phyloP scores from a whole-genome alignment of 2,113 vertebrate genomes.

The Poeciliopsis turrubarensis region DNA sequence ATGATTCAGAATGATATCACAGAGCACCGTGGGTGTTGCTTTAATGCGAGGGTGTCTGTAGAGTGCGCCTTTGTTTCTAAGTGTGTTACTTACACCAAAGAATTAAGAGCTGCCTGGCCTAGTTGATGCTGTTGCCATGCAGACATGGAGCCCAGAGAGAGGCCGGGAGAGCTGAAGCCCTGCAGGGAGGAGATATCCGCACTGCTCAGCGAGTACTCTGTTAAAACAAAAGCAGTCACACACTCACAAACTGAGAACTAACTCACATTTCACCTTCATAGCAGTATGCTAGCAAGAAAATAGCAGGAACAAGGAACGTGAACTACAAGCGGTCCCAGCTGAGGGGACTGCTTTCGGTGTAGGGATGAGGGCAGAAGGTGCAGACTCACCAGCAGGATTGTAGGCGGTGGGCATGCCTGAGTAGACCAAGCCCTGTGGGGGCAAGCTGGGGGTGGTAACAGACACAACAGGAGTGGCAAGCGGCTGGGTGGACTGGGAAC shows the following conservation, averaged over 20 bases:
- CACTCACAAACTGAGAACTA: slow-evolving; percentile 47
- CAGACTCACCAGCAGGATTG: slow-evolving; percentile 92
- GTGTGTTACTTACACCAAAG: slow-evolving; percentile 93
- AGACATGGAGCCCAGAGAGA: slow-evolving; percentile 94
- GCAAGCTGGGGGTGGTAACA: slow-evolving; percentile 95
- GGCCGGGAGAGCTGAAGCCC: slow-evolving; percentile 94
- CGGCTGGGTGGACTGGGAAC: slow-evolving; percentile 89
- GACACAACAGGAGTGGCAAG: slow-evolving; percentile 97
- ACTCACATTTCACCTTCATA: slow-evolving; percentile 43
- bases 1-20: slow-evolving; percentile 68
- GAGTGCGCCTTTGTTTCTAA: slow-evolving; percentile 69
- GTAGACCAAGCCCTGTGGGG: slow-evolving; percentile 92
- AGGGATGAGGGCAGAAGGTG: slow-evolving; percentile 19
- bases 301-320: slow-evolving; percentile 28
- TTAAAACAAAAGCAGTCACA: slow-evolving; percentile 65
- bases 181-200: slow-evolving; percentile 95
- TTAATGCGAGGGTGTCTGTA: slow-evolving; percentile 63
- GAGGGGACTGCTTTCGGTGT: slow-evolving; percentile 28
- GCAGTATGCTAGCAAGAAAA: slow-evolving; percentile 35
- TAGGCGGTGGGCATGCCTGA: slow-evolving; percentile 96
- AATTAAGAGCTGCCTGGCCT: slow-evolving; percentile 93
- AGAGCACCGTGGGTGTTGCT: slow-evolving; percentile 64
- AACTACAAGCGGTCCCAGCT: slow-evolving; percentile 20
- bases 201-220: slow-evolving; percentile 96
- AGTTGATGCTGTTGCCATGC: slow-evolving; percentile 99